Base-by-base conservation (phyloP, 2,113 vertebrate genomes). In the Pleuronectes platessa region DNA sequence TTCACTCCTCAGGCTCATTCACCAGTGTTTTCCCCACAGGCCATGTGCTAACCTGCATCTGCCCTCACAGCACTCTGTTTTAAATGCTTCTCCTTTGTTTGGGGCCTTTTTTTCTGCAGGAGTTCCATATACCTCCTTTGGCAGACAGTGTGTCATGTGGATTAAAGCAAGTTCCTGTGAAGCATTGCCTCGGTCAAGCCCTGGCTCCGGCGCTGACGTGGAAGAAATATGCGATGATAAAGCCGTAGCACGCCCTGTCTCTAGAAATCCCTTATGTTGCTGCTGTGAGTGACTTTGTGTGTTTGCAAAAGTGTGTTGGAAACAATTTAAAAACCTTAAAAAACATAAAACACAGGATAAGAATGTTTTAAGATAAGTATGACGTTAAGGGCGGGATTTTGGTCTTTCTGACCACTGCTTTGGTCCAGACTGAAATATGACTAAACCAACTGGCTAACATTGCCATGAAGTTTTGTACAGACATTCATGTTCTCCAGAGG, bases 81-180 rank as follows among this genome's bases (percentile, higher is more conserved):
- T 70, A 73, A 76, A 73, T 59, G 56, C 23, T 18, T 71, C 31
- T 18, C 47, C 47, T 51, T 51, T 51, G 15, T 47, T 51, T 51
- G 1, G 47, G 15, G 18, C 47, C 18, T 51, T 66, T 74, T 75
- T 45, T 5, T 45, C 23, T 59, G 35, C 5, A 64, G 21, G 51
- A 56, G 27, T 61, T 74, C 27, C 9, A 45, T 49, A 79, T 35
- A 63, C 60, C 45, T 61, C 51, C 59, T 84, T 23, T 66, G 75
- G 68, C 68, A 76, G 61, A 81, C 65, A 76, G 62, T 65, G 61
- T 56, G 72, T 78, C 74, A 73, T 49, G 71, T 69, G 2, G 40
- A 76, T 86, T 67, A 71, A 31, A 79, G 71, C 9, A 64, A 51
- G 40, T 59, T 62, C 24, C 73, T 51, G 56, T 69, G 53, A 82